Base-by-base conservation (phyloP, 2,113 vertebrate genomes). In the Sceloporus undulatus region DNA sequence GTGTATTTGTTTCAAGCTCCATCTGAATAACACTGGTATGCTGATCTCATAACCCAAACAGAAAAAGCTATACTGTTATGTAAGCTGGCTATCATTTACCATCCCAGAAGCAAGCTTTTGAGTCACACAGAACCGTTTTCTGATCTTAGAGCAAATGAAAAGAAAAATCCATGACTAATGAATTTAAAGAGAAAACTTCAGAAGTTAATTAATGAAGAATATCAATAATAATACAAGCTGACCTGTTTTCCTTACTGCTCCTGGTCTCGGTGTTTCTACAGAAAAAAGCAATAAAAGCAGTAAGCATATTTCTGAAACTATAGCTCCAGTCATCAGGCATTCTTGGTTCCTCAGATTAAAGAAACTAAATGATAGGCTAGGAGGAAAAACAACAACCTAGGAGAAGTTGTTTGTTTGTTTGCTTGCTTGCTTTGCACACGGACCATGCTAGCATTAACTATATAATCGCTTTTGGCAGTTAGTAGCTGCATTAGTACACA, bases 401-500 rank as follows among this genome's bases (percentile, higher is more conserved):
- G 2, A 48, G 48, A 48, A 1, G 4, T 48, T 48, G 4, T 48
- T 48, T 48, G 7, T 48, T 48, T 48, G 48, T 7, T 48, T 48
- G 48, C 48, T 48, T 48, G 48, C 48, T 48, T 48, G 48, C 48
- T 48, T 48, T 48, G 48, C 48, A 48, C 48, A 48, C 5, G 48
- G 18, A 29, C 38, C 56, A 21, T 38, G 52, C 9, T 59, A n/a
- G 40, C 7, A 19, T 10, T 56, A 16, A 16, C 19, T 79, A 23
- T 27, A 13, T 14, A 56, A 21, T 59, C 23, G 10, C 13, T 40
- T 9, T 34, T 27, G 38, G 25, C 79, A 3, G 48, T 89, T 68
- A 54, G 14, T 90, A 82, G 79, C 79, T 88, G 54, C 73, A 77
- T 80, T 88, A 88, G 80, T 65, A 70, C 19, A 1, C 74, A 92